Evolutionary conservation across 2,113 vertebrate species (phyloP).

Genomic region (Formicarius rufipectus): DNA sequence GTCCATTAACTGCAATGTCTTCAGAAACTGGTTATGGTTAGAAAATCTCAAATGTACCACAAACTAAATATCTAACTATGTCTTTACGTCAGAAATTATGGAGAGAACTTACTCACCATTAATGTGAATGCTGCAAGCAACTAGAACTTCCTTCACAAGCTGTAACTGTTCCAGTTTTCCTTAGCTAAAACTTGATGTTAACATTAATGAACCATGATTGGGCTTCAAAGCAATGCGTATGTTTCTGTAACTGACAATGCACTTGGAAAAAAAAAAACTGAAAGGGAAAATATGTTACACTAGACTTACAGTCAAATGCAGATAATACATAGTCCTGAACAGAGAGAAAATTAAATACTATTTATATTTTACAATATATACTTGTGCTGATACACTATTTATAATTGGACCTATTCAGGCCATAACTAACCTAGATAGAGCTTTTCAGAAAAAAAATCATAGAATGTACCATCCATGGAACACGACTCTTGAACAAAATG

Average conservation of each 20-base stretch:
- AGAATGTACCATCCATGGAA: not conserved
- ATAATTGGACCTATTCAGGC: not conserved
- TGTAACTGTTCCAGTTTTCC: constrained; percentile 61
- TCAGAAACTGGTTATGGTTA: not conserved
- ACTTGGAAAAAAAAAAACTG: not conserved
- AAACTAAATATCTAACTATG: constrained; percentile 19
- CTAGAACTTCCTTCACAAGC: constrained; percentile 3
- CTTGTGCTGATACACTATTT: not conserved
- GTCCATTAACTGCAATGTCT: not conserved
- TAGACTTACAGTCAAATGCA: not conserved
- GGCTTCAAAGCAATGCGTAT: constrained; percentile 58
- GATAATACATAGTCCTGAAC: not conserved
- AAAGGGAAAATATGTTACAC: constrained; percentile 50
- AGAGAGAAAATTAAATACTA: not conserved
- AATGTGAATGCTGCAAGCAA: not conserved
- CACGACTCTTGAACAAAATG: not conserved
- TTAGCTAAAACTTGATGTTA: constrained; percentile 11
- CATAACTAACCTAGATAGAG: not conserved
- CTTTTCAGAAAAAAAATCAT: not conserved
- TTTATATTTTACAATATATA: not conserved
- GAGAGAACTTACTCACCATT: not conserved
- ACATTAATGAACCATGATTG: not conserved
- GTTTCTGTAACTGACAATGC: constrained; percentile 61
- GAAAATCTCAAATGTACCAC: not conserved
- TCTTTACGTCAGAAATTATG: not conserved